Percentiles rank a stretch among this genome's conserved stretches.
phyloP scores from a whole-genome alignment of 2,888 invertebrate genomes.

The Andricus curvator region DNA sequence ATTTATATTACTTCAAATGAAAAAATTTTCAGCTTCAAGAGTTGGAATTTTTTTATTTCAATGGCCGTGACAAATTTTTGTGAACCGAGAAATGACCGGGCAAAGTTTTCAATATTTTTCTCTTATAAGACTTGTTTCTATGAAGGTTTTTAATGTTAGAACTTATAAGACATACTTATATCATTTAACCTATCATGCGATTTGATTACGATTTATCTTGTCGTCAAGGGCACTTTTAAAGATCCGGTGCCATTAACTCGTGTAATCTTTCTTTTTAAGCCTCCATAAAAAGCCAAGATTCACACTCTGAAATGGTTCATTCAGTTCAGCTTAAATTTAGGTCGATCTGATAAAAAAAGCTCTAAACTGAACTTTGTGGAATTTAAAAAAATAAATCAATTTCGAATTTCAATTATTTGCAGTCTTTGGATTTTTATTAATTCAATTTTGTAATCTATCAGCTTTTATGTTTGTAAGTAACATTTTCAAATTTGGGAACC shows the following conservation, averaged over 20 bases:
- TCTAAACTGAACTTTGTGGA: not conserved
- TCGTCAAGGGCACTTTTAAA: slow-evolving; percentile 22
- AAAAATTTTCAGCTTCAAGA: too few species aligned
- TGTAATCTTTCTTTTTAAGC: slow-evolving; percentile 26
- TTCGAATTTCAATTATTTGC: too few species aligned
- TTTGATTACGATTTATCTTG: slow-evolving; percentile 24
- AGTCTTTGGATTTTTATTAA: too few species aligned
- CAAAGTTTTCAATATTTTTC: not conserved
- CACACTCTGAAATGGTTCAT: not conserved
- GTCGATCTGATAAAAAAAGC: not conserved
- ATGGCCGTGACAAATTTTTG: too few species aligned
- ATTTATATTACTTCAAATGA: too few species aligned
- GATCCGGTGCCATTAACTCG: not conserved
- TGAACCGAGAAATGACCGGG: too few species aligned
- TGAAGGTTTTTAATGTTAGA: not conserved
- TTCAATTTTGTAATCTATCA: too few species aligned
- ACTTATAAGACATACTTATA: not conserved
- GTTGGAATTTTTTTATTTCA: too few species aligned
- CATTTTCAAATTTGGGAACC: too few species aligned
- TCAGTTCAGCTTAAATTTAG: not conserved
- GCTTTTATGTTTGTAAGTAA: too few species aligned
- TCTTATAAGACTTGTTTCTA: not conserved
- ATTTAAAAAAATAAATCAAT: not conserved
- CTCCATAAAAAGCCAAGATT: not conserved
- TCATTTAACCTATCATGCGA: not conserved